Conservation (phyloP, 2,888 invertebrate genomes). For the Cataglyphis livida region DNA sequence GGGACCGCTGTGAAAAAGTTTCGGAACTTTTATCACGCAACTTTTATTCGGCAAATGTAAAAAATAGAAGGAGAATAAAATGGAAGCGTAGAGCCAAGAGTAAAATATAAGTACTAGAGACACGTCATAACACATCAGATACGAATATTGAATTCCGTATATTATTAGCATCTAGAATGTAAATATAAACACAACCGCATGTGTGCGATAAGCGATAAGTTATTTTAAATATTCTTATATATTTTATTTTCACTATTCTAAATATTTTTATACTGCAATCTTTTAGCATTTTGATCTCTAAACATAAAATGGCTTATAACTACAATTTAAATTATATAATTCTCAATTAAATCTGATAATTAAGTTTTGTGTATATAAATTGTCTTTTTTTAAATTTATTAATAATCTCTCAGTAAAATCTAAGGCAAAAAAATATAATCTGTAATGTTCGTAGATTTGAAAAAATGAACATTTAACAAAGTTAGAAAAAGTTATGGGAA, state of each 20-base stretch:
- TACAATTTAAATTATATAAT: background rate
- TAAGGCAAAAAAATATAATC: background rate
- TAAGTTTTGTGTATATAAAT: background rate
- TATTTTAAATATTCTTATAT: background rate
- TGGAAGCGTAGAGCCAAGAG: constrained; percentile 17
- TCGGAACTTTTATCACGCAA: constrained; percentile 76
- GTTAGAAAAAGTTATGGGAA: background rate
- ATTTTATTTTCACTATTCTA: background rate
- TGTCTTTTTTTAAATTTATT: background rate
- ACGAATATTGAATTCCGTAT: constrained; percentile 52
- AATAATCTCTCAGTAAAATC: background rate
- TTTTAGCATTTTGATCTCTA: background rate
- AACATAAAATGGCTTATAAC: background rate
- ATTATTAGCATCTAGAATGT: constrained; percentile 50
- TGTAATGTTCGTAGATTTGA: background rate
- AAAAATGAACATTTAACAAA: background rate
- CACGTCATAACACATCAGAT: constrained; percentile 53
- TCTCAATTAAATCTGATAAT: background rate
- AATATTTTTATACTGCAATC: background rate
- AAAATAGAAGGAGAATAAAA: constrained; percentile 61
- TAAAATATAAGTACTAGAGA: constrained; percentile 51
- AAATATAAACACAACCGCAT: background rate
- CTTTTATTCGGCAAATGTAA: constrained; percentile 63
- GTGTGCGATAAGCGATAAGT: background rate
- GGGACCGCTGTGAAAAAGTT: constrained; percentile 74